Conservation (phyloP, 37 sponge, comb jelly and placozoan species). For the Aphrocallistes beatrix region DNA sequence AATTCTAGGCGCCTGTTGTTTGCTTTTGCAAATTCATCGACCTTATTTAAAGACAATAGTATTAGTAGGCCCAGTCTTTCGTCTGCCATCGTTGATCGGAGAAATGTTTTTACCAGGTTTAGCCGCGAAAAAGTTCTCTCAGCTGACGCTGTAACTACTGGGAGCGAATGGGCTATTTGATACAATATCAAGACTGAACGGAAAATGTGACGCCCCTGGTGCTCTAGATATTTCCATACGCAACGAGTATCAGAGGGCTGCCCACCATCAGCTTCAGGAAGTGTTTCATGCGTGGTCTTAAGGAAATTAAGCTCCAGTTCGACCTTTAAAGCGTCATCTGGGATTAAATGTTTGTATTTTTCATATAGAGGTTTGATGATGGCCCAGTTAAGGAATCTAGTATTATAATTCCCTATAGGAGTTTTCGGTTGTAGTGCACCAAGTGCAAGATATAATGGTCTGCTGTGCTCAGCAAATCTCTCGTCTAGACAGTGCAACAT, state of each 20-base stretch:
- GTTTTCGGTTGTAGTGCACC: slow-evolving; percentile 19
- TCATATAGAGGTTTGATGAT: slow-evolving; percentile 10
- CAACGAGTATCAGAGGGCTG: not conserved
- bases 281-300: slow-evolving; percentile 4
- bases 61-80: slow-evolving; percentile 17
- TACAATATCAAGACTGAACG: not conserved
- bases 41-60: slow-evolving; percentile 13
- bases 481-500: not conserved
- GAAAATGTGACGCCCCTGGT: slow-evolving; percentile 18
- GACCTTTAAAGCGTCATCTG: slow-evolving; percentile 13
- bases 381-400: slow-evolving; percentile 9
- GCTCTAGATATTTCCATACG: not conserved
- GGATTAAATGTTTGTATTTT: slow-evolving; percentile 17
- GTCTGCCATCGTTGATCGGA: slow-evolving; percentile 15
- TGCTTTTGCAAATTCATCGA: not conserved
- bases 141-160: slow-evolving; percentile 11
- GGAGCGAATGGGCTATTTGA: slow-evolving; percentile 14
- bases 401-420: not conserved
- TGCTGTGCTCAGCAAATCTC: not conserved
- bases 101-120: not conserved
- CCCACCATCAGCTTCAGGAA: not conserved
- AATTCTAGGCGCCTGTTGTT: slow-evolving; percentile 6
- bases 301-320: not conserved
- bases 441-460: slow-evolving; percentile 10
- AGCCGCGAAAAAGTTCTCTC: slow-evolving; percentile 14